phyloP scores from a whole-genome alignment of 2,113 vertebrate species.

The Micronycteris hirsuta region DNA sequence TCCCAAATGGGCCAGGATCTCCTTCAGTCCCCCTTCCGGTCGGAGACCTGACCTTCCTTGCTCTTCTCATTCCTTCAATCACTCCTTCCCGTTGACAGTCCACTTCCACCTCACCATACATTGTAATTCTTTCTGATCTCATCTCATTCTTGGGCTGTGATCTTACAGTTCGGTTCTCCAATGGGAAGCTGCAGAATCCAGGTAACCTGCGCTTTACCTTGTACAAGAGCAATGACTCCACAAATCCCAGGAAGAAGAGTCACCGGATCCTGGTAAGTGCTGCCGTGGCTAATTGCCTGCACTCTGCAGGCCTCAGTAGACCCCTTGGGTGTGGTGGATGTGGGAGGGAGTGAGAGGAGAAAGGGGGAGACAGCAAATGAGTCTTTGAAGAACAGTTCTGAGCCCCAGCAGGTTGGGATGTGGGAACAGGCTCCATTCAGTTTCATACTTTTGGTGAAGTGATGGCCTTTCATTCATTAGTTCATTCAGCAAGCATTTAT shows the following conservation, averaged over 20 bases:
- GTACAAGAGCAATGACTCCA: conserved; percentile 81
- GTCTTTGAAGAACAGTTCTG: background rate
- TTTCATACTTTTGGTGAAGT: background rate
- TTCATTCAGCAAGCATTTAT: background rate
- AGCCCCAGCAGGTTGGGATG: background rate
- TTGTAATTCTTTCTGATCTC: background rate
- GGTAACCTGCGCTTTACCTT: conserved; percentile 83
- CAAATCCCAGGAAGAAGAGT: conserved; percentile 86
- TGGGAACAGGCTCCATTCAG: background rate
- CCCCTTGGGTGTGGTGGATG: background rate
- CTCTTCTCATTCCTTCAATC: background rate
- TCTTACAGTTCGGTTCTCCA: conserved; percentile 91
- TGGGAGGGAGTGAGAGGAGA: background rate
- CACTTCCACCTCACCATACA: background rate
- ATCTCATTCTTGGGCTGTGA: background rate
- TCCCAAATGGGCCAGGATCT: background rate
- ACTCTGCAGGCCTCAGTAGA: background rate
- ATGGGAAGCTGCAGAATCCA: conserved; percentile 83
- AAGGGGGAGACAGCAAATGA: background rate
- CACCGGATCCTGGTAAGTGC: conserved; percentile 87
- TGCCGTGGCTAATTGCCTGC: background rate
- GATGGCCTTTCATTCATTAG: background rate
- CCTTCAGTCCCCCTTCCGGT: background rate
- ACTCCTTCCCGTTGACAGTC: background rate
- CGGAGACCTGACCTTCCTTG: background rate